phyloP scores from a whole-genome alignment of 2,113 vertebrate species.

The Phylloscopus trochiloides region DNA sequence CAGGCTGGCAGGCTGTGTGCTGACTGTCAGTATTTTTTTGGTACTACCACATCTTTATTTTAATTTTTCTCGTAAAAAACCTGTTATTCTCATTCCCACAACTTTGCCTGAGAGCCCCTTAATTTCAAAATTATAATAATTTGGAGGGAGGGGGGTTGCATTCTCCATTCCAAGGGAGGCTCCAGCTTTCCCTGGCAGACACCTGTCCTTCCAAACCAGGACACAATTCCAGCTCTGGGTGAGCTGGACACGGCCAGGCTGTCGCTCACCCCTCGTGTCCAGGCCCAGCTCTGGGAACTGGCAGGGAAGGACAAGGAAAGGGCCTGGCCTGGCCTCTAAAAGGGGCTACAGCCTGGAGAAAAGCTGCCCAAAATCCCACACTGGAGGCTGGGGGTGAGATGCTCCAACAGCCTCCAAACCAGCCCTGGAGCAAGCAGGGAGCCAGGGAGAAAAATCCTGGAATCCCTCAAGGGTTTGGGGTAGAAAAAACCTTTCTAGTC shows the following conservation, averaged over 20 bases:
- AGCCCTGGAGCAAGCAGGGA: not conserved
- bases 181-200: not conserved
- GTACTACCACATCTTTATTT: not conserved
- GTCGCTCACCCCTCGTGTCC: rapidly evolving
- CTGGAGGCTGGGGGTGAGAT: not conserved
- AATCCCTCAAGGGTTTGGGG: not conserved
- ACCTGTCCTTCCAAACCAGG: not conserved
- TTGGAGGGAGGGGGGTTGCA: not conserved
- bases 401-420: not conserved
- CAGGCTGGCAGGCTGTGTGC: too few relatives aligned
- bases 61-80: not conserved
- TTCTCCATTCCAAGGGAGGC: not conserved
- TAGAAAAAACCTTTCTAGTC: not conserved
- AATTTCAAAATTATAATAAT: not conserved
- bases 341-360: not conserved
- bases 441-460: not conserved
- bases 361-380: not conserved
- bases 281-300: not conserved
- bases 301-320: not conserved
- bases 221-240: rapidly evolving
- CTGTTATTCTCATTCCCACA: not conserved
- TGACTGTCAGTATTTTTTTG: not conserved
- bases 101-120: not conserved
- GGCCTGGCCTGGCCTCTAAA: not conserved
- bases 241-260: not conserved